Percentiles rank a stretch among this genome's conserved stretches.
Conservation (phyloP, 2,797 vertebrate genomes). For the Leptoclinus maculatus region DNA sequence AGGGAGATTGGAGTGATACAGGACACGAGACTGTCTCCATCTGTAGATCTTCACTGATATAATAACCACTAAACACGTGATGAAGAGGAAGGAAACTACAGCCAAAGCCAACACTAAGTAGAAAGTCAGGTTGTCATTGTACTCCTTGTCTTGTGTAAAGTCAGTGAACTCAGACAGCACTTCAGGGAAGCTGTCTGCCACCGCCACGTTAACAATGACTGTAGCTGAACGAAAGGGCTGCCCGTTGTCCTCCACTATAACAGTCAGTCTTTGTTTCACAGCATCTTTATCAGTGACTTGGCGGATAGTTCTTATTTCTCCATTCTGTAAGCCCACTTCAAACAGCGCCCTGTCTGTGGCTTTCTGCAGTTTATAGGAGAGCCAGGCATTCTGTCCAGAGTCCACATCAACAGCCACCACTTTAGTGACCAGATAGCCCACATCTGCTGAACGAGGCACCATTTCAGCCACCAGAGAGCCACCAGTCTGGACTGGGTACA, state of each 20-base stretch:
- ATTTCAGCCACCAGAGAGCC: conserved; percentile 79
- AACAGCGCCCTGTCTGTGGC: conserved; percentile 85
- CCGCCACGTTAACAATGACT: too few relatives aligned
- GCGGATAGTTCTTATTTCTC: conserved; percentile 85
- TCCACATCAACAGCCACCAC: conserved; percentile 87
- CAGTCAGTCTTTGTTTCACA: conserved; percentile 82
- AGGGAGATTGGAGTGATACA: neutral
- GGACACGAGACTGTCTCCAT: conserved; percentile 69
- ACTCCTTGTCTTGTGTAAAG: conserved; percentile 80
- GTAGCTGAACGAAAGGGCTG: too few relatives aligned
- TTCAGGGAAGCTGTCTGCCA: too few relatives aligned
- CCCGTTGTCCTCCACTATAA: conserved; percentile 85
- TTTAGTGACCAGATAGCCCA: conserved; percentile 89
- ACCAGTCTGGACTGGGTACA: conserved; percentile 73
- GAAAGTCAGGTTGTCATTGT: conserved; percentile 78
- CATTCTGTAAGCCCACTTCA: conserved; percentile 85
- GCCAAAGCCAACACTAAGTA: conserved; percentile 79
- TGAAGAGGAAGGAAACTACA: conserved; percentile 80
- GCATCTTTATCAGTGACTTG: conserved; percentile 84
- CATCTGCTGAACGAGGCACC: conserved; percentile 85
- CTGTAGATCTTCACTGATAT: conserved; percentile 81
- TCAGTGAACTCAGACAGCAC: too few relatives aligned
- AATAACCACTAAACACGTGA: conserved; percentile 77
- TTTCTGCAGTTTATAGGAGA: conserved; percentile 85
- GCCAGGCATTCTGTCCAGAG: conserved; percentile 85